A percentile compares a stretch with the other conserved stretches of the same genome.
Conservation (phyloP, 1,140 invertebrate species). For the Cyclina sinensis region DNA sequence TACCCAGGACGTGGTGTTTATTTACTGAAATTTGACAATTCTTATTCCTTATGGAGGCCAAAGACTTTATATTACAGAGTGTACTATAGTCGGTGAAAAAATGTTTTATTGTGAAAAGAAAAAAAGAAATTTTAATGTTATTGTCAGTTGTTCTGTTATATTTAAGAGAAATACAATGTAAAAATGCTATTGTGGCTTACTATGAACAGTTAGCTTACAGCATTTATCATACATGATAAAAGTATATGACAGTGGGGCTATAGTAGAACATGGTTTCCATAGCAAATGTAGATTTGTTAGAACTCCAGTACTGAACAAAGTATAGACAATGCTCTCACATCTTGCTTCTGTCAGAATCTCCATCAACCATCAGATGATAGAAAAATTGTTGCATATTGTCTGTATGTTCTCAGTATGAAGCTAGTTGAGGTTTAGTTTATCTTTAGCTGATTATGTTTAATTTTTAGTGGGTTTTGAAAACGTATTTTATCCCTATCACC, state of each 20-base stretch:
- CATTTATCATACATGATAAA: neutral
- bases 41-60: conserved; percentile 99
- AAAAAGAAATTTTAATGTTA: neutral
- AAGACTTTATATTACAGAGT: conserved; percentile 99
- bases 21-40: conserved; percentile 99
- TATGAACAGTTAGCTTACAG: neutral
- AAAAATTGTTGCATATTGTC: no score
- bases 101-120: neutral
- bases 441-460: no score
- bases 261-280: conserved; percentile 4
- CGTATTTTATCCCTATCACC: no score
- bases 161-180: conserved; percentile 6
- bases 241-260: neutral
- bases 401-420: no score
- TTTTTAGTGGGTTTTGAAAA: no score
- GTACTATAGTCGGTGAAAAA: conserved; percentile 93
- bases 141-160: conserved; percentile 6
- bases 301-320: conserved; percentile 3
- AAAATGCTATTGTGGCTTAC: conserved; percentile 25
- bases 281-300: conserved; percentile 9
- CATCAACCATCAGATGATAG: no score
- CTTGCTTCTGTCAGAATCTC: no score
- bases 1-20: conserved; percentile 99
- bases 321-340: neutral
- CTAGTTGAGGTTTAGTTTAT: no score